Evolutionary conservation across 2,113 vertebrate species (phyloP), one percentile per base, ranked within the genome.

Genomic region (Osmerus eperlanus): DNA sequence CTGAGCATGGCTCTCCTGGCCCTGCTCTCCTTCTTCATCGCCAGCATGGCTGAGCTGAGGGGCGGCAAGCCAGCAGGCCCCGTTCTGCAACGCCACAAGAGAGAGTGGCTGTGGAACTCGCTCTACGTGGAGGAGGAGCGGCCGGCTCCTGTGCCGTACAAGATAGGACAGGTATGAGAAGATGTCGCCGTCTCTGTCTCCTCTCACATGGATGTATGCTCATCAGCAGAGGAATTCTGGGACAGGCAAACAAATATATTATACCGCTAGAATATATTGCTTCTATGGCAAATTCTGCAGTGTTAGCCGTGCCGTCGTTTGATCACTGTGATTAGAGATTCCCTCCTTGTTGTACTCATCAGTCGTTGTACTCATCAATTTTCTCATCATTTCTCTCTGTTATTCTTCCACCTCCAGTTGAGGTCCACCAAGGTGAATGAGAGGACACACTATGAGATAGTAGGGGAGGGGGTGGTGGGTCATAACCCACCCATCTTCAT

Each of bases 31-130:
- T 61, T 64, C 4, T 18, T 79, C 7, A 13, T 67, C 15, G 12
- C 25, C 15, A 67, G n/a, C 71, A 65, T 5, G 73, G 41, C 64
- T 19, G 62, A 65, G 36, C 18, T 47, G 12, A 12, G 11, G 18
- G 64, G 21, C 3, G 18, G 32, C 15, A 23, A 9, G 28, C 64
- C 64, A 21, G 32, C 32, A 65, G 47, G 36, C 36, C 36, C 77
- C 0, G 68, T 88, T 25, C 81, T 86, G 54, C 8, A 62, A 23
- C 75, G 91, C 72, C 74, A 81, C 65, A 98, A 95, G 74, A 94
- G 96, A 84, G 91, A 87, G 0, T 98, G 95, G 95, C 91, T 94
- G 78, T 98, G 96, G 96, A 98, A 97, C 80, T 87, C 90, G 47
- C 87, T 96, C 82, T 93, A 91, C 4, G 93, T 95, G 32, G 77